Conservation (phyloP, 2,888 invertebrate species). For the Camponotus fellah region DNA sequence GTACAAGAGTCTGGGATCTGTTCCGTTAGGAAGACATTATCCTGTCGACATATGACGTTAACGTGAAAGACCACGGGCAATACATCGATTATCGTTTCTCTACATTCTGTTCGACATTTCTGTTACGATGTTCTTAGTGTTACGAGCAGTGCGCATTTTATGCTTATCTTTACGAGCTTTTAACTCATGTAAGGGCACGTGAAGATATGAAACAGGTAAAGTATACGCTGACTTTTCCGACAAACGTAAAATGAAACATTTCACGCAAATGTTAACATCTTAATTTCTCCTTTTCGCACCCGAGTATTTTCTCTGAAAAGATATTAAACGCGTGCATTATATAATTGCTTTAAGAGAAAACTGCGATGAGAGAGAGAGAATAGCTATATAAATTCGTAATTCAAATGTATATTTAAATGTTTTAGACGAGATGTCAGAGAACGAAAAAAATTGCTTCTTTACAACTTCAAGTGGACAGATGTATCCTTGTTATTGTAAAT, state of each 20-base stretch:
- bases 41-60: neutral
- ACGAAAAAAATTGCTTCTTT: neutral
- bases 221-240: neutral
- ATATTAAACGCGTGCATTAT: neutral
- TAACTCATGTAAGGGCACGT: neutral
- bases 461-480: neutral
- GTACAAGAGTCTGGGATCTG: neutral
- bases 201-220: conserved; percentile 12
- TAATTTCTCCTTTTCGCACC: neutral
- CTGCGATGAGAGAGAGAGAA: neutral
- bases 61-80: neutral
- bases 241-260: neutral
- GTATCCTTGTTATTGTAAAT: neutral
- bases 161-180: conserved; percentile 43
- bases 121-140: conserved; percentile 1
- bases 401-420: neutral
- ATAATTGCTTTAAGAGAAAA: neutral
- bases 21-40: neutral
- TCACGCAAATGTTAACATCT: neutral
- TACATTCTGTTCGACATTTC: conserved; percentile 15
- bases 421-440: neutral
- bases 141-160: conserved; percentile 18
- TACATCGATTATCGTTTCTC: conserved; percentile 30
- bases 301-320: neutral
- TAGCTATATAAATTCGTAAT: neutral